phyloP scores from a whole-genome alignment of 35 echinoderm and acorn worm species.

The Patiria miniata region DNA sequence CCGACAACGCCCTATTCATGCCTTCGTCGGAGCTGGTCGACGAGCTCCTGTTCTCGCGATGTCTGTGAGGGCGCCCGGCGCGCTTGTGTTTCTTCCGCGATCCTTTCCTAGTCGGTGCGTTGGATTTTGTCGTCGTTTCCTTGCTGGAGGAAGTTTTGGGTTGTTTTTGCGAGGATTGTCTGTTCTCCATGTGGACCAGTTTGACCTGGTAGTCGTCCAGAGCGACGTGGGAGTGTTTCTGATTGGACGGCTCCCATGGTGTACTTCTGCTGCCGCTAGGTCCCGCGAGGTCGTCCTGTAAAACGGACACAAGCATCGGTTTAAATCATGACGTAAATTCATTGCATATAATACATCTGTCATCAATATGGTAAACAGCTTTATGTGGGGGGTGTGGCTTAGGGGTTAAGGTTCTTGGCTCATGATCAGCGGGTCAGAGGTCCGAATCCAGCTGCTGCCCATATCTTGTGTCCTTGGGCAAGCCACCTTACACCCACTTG shows the following conservation, averaged over 20 bases:
- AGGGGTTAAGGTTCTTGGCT: too few species aligned
- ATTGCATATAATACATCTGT: too few species aligned
- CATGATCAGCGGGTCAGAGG: too few species aligned
- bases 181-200: neutral
- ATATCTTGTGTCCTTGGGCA: too few species aligned
- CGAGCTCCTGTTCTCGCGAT: neutral
- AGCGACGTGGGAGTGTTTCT: slow-evolving; percentile 1
- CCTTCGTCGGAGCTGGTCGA: slow-evolving; percentile 5
- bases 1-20: neutral
- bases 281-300: neutral
- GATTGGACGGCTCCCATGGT: neutral
- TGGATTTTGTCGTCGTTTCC: neutral
- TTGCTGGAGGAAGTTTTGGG: too few species aligned
- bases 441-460: too few species aligned
- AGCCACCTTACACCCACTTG: too few species aligned
- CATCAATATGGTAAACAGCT: too few species aligned
- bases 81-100: neutral
- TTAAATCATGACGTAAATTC: too few species aligned
- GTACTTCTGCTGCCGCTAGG: neutral
- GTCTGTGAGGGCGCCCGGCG: neutral
- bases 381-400: too few species aligned
- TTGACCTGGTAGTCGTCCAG: neutral
- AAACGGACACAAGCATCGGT: too few species aligned
- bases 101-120: neutral
- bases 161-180: too few species aligned